Evolutionary conservation across 2,797 vertebrate genomes (phyloP), one percentile per base, ranked within the genome.

Genomic region (Mormyrops attenuatus): DNA sequence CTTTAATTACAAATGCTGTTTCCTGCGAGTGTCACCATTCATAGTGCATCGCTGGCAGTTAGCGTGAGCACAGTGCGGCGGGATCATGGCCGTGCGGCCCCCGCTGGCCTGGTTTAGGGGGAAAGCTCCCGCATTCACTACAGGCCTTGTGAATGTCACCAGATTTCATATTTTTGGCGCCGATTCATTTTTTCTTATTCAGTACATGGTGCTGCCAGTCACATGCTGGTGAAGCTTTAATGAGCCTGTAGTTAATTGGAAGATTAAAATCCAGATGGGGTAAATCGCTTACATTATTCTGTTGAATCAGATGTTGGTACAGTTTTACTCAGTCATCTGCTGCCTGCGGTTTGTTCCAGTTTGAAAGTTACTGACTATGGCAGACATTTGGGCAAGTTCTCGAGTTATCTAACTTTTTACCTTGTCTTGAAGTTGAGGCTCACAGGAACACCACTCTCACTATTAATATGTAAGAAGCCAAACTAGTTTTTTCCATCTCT

Each of bases 221-320:
- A 82, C 52, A 52, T 73, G 87, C 44, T 63, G 85, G 26, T 90
- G 77, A 87, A 88, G 66, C 41, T 50, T 88, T 66, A 89, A 89
- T 88, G 89, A 88, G 52, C 66, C 55, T 38, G 55, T 69, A 82
- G 86, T 38, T 57, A 90, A 73, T 47, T 89, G 69, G 22, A 66
- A 47, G 77, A 30, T 91, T 77, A 82, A 87, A 73, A 66, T 52
- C 22, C 80, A 77, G 80, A 55, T 84, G 52, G 82, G 87, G 60
- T 49, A 86, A 85, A 86, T 77, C 66, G 63, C 66, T 85, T 60
- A 86, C 63, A 80, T 47, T 90, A 49, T 88, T 69, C n/a, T 57
- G 77, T 57, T 80, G 80, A 90, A 88, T 89, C 88, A 63, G 52
- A 30, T 63, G 73, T 63, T 57, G 5, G 77, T 17, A 89, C 30